phyloP scores from a whole-genome alignment of 2,797 vertebrate species.

The Aselliscus stoliczkanus region DNA sequence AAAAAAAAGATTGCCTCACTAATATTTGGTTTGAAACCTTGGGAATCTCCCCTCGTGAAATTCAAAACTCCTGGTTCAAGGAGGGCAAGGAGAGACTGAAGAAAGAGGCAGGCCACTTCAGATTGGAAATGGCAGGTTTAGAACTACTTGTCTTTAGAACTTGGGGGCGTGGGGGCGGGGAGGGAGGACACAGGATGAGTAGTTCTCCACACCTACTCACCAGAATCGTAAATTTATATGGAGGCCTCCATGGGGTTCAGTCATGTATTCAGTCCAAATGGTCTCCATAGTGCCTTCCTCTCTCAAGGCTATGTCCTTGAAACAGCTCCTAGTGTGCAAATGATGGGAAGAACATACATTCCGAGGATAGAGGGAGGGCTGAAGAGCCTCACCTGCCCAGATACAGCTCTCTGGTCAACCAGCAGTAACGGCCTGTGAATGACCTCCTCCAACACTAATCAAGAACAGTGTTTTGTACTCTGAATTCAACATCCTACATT shows the following conservation, averaged over 20 bases:
- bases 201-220: background rate
- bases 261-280: background rate
- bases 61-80: background rate
- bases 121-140: no score
- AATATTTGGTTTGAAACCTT: background rate
- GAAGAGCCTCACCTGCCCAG: background rate
- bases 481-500: background rate
- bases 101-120: background rate
- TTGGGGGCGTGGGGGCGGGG: no score
- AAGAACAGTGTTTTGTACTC: background rate
- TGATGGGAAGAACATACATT: background rate
- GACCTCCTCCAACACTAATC: background rate
- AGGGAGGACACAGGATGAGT: no score
- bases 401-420: background rate
- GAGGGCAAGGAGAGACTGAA: background rate
- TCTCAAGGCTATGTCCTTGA: background rate
- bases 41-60: background rate
- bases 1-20: background rate
- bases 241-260: background rate
- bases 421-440: background rate
- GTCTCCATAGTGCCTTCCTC: background rate
- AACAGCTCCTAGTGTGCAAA: background rate
- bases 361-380: background rate
- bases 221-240: background rate
- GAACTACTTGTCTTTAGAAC: no score